Evolutionary conservation across 2,113 vertebrate species (phyloP).

Genomic region (Noctilio leporinus): DNA sequence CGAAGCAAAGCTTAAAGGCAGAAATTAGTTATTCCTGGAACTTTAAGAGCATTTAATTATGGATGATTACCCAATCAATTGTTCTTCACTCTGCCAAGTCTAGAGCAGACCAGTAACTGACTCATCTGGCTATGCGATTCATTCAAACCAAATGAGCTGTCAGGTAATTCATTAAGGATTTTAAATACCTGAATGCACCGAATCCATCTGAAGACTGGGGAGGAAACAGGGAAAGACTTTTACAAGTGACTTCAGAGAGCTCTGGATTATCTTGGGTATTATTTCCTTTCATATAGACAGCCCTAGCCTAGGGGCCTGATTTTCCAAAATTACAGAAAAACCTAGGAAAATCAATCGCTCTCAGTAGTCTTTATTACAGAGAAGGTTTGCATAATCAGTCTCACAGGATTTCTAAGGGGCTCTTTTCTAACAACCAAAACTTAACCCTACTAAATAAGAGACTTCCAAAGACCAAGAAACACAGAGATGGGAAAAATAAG

Average conservation of each 20-base stretch:
- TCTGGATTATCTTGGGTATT: neutral
- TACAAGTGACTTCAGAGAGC: neutral
- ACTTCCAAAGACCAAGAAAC: neutral
- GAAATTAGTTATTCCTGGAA: constrained; percentile 28
- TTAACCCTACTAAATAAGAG: neutral
- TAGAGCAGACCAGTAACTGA: neutral
- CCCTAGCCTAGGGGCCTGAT: neutral
- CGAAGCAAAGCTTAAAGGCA: constrained; percentile 12
- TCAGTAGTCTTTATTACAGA: neutral
- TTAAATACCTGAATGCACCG: constrained; percentile 9
- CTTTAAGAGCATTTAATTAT: neutral
- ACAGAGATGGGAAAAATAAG: neutral
- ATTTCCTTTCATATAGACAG: neutral
- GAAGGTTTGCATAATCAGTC: neutral
- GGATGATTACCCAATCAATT: constrained; percentile 6
- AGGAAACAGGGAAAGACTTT: constrained; percentile 28
- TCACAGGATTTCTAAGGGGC: neutral
- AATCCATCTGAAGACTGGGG: neutral
- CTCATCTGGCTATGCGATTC: neutral
- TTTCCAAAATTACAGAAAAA: constrained; percentile 7
- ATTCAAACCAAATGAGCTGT: constrained; percentile 19
- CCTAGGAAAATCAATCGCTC: neutral
- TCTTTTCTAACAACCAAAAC: neutral
- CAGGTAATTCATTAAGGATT: constrained; percentile 39
- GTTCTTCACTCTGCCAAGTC: constrained; percentile 18